Percentiles rank a stretch among this genome's conserved stretches.
Conservation (phyloP, 2,888 invertebrate genomes). For the Eulithis prunata region DNA sequence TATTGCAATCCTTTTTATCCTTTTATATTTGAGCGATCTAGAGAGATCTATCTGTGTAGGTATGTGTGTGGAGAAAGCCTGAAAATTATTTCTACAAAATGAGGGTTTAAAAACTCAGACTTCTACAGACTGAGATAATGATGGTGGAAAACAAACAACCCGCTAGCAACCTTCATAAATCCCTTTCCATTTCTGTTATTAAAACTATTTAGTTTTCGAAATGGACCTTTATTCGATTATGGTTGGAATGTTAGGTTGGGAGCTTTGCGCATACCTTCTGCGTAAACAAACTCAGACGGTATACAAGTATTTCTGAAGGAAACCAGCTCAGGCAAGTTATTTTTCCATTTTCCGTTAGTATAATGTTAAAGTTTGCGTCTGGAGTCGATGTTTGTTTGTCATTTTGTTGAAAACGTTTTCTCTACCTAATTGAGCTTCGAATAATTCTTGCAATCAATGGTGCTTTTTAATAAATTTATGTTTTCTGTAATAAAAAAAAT, state of each 20-base stretch:
- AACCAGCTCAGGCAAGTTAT: conserved; percentile 21
- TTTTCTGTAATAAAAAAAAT: no score
- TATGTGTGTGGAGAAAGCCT: no score
- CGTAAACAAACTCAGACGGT: conserved; percentile 17
- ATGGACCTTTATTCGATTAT: conserved; percentile 27
- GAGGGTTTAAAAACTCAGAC: no score
- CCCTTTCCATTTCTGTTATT: conserved; percentile 1
- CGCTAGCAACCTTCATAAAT: neutral
- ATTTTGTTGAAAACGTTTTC: no score
- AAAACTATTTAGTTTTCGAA: conserved; percentile 16
- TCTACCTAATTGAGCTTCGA: no score
- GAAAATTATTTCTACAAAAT: no score
- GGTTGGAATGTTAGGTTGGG: conserved; percentile 28
- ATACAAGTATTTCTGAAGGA: conserved; percentile 3
- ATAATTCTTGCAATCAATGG: no score
- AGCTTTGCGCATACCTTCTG: conserved; percentile 24
- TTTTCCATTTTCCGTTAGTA: conserved; percentile 19
- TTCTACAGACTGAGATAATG: neutral
- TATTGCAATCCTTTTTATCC: no score
- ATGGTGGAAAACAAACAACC: neutral
- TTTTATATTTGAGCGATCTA: no score
- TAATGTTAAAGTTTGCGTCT: conserved; percentile 19
- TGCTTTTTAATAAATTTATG: no score
- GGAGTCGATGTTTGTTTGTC: conserved; percentile 2
- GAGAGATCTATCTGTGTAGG: no score